Conservation (phyloP, 2,113 vertebrate genomes). For the Nanger granti region DNA sequence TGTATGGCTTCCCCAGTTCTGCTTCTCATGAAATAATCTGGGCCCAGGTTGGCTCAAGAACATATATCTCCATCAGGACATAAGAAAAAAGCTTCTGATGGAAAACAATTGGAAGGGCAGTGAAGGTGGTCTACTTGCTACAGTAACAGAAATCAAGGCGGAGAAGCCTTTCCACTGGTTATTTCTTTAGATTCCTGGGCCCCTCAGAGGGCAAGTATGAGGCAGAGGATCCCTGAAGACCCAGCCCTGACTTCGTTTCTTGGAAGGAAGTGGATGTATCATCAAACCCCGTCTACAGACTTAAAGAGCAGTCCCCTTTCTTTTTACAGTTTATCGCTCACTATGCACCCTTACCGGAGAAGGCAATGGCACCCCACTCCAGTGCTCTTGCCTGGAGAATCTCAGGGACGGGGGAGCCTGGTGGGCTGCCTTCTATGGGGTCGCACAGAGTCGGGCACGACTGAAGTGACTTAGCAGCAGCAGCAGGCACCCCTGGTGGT, state of each 20-base stretch:
- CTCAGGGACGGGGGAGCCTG: too few relatives aligned
- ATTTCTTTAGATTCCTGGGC: background rate
- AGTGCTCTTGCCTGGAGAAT: too few relatives aligned
- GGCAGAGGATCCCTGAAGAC: background rate
- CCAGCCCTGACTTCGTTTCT: background rate
- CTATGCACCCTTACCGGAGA: background rate
- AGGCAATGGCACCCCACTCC: too few relatives aligned
- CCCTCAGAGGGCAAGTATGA: too few relatives aligned
- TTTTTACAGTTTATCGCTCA: background rate
- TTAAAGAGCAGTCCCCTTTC: background rate
- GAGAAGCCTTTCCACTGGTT: background rate
- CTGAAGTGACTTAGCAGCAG: too few relatives aligned
- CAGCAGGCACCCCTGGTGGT: background rate
- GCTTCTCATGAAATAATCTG: background rate
- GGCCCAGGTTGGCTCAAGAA: background rate
- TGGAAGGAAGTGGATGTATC: background rate
- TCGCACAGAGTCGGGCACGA: accelerated
- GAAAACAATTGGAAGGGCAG: background rate
- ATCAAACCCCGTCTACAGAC: accelerated
- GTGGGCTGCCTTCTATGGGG: too few relatives aligned
- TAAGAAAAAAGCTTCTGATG: background rate
- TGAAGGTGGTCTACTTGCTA: background rate
- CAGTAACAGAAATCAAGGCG: background rate
- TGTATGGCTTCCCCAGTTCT: background rate
- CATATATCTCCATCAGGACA: background rate